Evolutionary conservation across 1,140 invertebrate species (phyloP), one percentile per base, ranked within the genome.

Genomic region (Hydropsyche tenuis): DNA sequence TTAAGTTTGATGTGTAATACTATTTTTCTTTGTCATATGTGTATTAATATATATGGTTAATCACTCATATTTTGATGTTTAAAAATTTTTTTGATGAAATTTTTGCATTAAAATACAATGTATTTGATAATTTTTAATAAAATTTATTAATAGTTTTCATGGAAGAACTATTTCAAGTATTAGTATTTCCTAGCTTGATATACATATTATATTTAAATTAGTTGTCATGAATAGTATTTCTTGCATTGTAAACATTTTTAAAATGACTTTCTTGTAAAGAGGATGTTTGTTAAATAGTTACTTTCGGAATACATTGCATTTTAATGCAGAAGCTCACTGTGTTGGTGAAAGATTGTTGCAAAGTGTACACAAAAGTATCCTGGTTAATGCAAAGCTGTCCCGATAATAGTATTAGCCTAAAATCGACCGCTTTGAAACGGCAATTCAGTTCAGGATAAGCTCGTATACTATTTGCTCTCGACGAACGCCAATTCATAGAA

Each of bases 1-100:
- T 65, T 65, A 65, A 65, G 63, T 65, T 65, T 23, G 20, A 65
- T 65, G 63, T 65, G 63, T 65, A 65, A 43, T 22, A 43, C 56
- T 23, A 60, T 60, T 60, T 25, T 65, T 65, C 16, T 65, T 51
- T 65, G 63, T 65, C 63, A 65, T 65, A 65, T 65, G 27, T 65
- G 27, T 63, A 63, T 63, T 63, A 30, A 12, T 25, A 12, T 60
- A 60, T 60, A 60, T n/a, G 20, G 18, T 18, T 60, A 60, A 5
- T 18, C 3, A 56, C 5, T 22, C 4, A 18, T 20, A 60, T 60
- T 60, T 60, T 60, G 56, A 7, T 20, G 56, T 60, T 60, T 14
- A 60, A 20, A 25, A 23, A 25, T 60, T 60, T 60, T 60, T 4
- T 60, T 11, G 12, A 60, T 12, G 25, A 60, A 60, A 18, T 25